A percentile compares a stretch with the other conserved stretches of the same genome.
These are phyloP conservation scores for Crossaster papposus DNA, from an alignment of 53 echinoderm and acorn worm genomes.

Conservation along the genomic window DNA sequence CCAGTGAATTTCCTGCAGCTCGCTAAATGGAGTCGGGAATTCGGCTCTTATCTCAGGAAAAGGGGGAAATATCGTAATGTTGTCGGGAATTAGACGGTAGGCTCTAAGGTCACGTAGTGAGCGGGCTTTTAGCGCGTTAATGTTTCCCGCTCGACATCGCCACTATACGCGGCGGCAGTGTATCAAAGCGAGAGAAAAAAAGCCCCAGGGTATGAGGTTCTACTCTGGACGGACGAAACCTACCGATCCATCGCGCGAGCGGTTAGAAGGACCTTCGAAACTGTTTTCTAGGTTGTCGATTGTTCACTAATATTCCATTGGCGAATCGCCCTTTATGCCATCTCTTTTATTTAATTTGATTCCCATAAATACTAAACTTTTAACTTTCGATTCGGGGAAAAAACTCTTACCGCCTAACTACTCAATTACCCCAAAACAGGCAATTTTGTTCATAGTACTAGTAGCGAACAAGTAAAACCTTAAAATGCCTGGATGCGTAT, in stretches of 20 bases:
- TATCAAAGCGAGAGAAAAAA: conserved; percentile 26
- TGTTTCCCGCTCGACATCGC: conserved; percentile 23
- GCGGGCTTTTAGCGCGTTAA: conserved; percentile 58
- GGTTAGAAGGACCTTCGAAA: neutral
- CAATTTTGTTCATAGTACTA: no score
- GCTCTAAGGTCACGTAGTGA: conserved; percentile 39
- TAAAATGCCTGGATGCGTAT: no score
- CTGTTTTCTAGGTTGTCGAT: neutral
- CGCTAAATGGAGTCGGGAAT: conserved; percentile 18
- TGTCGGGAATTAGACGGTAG: conserved; percentile 30
- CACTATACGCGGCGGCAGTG: neutral
- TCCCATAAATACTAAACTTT: no score
- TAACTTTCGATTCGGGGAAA: no score
- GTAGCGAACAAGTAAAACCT: no score
- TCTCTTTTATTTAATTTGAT: no score
- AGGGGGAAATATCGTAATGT: conserved; percentile 15
- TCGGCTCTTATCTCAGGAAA: neutral
- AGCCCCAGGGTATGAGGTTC: conserved; percentile 33
- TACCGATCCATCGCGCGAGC: neutral
- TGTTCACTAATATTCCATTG: neutral
- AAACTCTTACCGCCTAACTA: no score
- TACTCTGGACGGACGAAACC: neutral
- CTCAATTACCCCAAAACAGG: no score
- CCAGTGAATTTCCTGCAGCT: neutral
- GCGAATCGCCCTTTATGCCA: neutral